phyloP scores from a whole-genome alignment of 2,888 invertebrate species.

The Panopea generosa region DNA sequence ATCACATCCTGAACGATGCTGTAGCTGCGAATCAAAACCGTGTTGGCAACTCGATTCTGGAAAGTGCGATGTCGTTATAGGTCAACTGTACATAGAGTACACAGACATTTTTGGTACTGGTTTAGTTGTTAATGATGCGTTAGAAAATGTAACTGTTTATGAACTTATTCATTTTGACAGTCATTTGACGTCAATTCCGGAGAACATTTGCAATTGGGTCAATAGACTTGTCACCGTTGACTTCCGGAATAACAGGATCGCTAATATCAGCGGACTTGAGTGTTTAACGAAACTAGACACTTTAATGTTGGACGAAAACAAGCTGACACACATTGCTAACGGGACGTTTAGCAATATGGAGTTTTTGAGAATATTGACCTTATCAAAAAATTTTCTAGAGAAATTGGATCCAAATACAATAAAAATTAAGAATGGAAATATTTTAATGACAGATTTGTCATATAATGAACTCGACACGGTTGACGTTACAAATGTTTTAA shows the following conservation, averaged over 20 bases:
- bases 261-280: not conserved
- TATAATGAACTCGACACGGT: conserved; percentile 21
- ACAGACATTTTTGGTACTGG: conserved; percentile 27
- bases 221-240: not conserved
- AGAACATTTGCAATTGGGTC: not conserved
- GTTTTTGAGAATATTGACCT: conserved; percentile 24
- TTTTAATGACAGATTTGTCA: conserved; percentile 28
- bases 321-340: not conserved
- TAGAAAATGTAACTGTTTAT: not conserved
- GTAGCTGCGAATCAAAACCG: conserved; percentile 30
- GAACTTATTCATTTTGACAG: not conserved
- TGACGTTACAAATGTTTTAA: conserved; percentile 34
- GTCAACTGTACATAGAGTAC: conserved; percentile 23
- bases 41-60: conserved; percentile 36
- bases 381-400: conserved; percentile 28
- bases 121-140: not conserved
- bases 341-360: conserved; percentile 11
- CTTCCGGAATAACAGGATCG: not conserved
- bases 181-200: not conserved
- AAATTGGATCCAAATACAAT: conserved; percentile 25
- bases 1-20: conserved; percentile 23
- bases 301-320: not conserved
- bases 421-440: conserved; percentile 19
- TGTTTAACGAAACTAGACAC: not conserved
- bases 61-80: conserved; percentile 28